Percentiles rank a stretch among this genome's conserved stretches.
Conservation (phyloP, 2,113 vertebrate species). For the Chaetodon auriga region DNA sequence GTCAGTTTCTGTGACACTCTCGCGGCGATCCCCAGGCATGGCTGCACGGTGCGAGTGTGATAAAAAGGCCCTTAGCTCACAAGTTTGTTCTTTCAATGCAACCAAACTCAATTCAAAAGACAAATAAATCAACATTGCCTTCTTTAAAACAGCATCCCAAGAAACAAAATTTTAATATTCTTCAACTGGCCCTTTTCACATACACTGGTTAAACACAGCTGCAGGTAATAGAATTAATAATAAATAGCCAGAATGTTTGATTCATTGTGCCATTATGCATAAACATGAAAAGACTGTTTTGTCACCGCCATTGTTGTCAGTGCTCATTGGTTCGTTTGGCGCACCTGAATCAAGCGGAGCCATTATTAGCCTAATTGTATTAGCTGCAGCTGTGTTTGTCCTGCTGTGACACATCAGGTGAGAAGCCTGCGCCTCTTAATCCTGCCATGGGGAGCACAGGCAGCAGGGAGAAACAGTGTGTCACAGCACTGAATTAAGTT, state of each 20-base stretch:
- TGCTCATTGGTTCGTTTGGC: slow-evolving; percentile 1
- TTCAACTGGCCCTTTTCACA: no score
- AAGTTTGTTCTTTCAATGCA: neutral
- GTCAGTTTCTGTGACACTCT: no score
- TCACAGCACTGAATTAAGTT: no score
- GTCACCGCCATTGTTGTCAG: neutral
- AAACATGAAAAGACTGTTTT: slow-evolving; percentile 8
- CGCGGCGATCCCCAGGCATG: neutral
- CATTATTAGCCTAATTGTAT: slow-evolving; percentile 42
- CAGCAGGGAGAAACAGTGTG: no score
- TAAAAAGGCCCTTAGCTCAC: no score
- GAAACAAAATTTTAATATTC: no score
- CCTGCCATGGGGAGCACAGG: no score
- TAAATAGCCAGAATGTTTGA: neutral
- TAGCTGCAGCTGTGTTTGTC: slow-evolving; percentile 46
- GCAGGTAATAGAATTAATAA: slow-evolving; percentile 55
- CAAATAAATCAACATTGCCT: no score
- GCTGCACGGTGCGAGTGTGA: no score
- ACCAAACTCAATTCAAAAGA: no score
- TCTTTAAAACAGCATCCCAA: no score
- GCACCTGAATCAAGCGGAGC: slow-evolving; percentile 45
- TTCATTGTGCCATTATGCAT: slow-evolving; percentile 17
- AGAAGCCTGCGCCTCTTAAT: no score
- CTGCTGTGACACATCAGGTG: neutral
- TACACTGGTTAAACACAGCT: slow-evolving; percentile 38